Evolutionary conservation across 2,888 invertebrate species (phyloP), one percentile per base, ranked within the genome.

Genomic region (Ommatoiulus sabulosus): DNA sequence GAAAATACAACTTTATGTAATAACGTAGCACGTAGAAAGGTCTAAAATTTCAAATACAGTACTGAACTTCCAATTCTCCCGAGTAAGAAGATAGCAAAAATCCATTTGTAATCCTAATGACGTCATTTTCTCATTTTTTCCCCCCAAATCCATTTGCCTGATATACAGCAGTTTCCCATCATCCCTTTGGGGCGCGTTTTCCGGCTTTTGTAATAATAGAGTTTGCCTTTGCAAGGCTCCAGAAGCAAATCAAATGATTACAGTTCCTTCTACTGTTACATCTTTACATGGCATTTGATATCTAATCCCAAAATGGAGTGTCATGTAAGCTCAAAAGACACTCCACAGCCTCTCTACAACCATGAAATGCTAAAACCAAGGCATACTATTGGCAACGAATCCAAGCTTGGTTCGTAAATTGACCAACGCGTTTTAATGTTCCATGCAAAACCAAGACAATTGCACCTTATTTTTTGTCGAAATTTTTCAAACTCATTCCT

Each of bases 271-370:
- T 80, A 24, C 24, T 35, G 15, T 80, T 80, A 80, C 80, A 35
- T 80, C 35, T 80, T 80, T 80, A 80, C 80, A 80, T 35, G 7
- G 35, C 35, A 10, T 35, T 80, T 35, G 80, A 80, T 35, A 80
- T 80, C 80, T 10, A 80, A 80, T 80, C 35, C 35, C 15, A 80
- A 80, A 80, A 80, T 35, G 80, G 35, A 80, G 80, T 80, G 80
- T 35, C 80, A 35, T 35, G 80, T 35, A 35, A 35, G 35, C 80
- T 35, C 80, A 24, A 80, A 80, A 15, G 80, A 12, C 80, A 7
- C 35, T 35, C 35, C 35, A 35, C 35, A 35, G 35, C 35, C 1
- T 35, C 35, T 35, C 35, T 2, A 35, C 35, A 35, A 35, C 35
- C 35, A 35, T 35, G 35, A 2, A 35, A 35, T 35, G 35, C 35